Base-by-base conservation (phyloP, 2,888 invertebrate genomes). In the Yponomeuta cagnagella region DNA sequence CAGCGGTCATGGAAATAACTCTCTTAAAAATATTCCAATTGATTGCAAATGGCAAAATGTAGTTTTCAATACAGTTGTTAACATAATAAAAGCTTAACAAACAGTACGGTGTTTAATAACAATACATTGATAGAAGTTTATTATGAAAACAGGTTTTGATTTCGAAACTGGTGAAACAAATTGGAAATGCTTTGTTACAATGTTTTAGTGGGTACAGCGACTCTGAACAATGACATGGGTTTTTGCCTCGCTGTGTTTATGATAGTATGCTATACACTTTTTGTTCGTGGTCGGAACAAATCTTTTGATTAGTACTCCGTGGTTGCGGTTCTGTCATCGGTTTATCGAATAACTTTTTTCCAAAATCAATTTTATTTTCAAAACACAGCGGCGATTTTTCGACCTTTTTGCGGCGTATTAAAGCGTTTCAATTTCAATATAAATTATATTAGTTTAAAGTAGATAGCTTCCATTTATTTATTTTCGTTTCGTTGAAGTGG, bases 271-370 rank as follows among this genome's bases (percentile, higher is more conserved):
- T 5, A 58, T 58, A 58, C 15, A 58, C 4, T 58, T 68, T 37
- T 78, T 77, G 81, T 77, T 78, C 83, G 88, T 78, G 87, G 87
- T 85, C 75, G 76, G 72, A 75, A 69, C 81, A 85, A 87, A 87
- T 87, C 84, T 82, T 78, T 78, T 87, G 86, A 81, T 78, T 80
- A 77, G 72, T 73, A 73, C 72, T 70, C 72, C 71, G 74, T 23
- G 73, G 74, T 70, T n/a, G 73, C 77, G 76, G 74, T 75, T 74
- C 77, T 82, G 81, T 85, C 85, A 82, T 82, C 82, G 79, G 80
- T 80, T 85, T 84, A 82, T 84, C 80, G 79, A 74, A 64, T 30
- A 3, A 10, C 30, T 10, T 64, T 12, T 64, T 64, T 10, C 31
- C 64, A 31, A 64, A 33, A 65, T 65, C 31, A 33, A 33, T 31